phyloP scores from a whole-genome alignment of 92 coral and sea anemone species.

The Parazoanthus darwini region DNA sequence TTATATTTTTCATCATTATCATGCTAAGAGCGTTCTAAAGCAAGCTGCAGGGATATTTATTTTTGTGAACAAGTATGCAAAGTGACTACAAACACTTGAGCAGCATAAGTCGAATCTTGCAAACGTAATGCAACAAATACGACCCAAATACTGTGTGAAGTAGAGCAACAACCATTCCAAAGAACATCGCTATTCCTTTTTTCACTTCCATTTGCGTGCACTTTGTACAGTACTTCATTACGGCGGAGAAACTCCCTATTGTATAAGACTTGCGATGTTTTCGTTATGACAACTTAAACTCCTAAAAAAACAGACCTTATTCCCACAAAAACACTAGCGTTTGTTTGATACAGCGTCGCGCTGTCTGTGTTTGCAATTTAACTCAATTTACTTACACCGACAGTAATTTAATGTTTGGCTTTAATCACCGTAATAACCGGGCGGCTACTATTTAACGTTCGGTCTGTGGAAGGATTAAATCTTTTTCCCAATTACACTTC shows the following conservation, averaged over 20 bases:
- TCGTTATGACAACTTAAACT: background rate
- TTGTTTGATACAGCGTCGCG: background rate
- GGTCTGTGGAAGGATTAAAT: background rate
- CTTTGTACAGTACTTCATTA: background rate
- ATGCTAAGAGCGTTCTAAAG: background rate
- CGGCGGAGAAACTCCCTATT: background rate
- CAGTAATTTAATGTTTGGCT: background rate
- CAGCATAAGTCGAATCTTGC: background rate
- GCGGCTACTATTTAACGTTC: conserved; percentile 8
- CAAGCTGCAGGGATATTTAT: background rate
- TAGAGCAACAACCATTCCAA: background rate
- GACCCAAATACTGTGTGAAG: background rate
- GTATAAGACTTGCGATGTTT: background rate
- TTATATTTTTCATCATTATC: background rate
- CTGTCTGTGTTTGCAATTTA: background rate
- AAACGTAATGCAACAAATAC: background rate
- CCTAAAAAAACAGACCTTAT: background rate
- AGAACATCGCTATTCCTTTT: background rate
- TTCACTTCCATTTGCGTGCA: background rate
- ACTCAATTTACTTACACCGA: background rate
- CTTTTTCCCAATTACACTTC: background rate
- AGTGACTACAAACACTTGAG: background rate
- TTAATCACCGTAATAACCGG: conserved; percentile 21
- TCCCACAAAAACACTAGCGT: background rate
- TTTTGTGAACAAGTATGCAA: background rate